phyloP scores from a whole-genome alignment of 2,113 vertebrate genomes.

The Verasper variegatus region DNA sequence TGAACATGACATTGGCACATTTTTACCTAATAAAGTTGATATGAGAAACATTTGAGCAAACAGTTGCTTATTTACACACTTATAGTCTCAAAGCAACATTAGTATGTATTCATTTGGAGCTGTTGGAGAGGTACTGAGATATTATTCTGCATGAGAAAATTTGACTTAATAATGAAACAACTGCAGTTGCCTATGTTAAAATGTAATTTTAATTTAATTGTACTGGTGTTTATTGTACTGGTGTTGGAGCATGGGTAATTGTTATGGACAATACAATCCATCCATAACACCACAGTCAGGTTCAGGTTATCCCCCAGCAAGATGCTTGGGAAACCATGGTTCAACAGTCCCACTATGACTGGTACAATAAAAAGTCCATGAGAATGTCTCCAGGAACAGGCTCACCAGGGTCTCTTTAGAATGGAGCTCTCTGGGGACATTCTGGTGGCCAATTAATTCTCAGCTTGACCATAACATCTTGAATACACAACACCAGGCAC shows the following conservation, averaged over 20 bases:
- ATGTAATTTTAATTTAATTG: no score
- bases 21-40: no score
- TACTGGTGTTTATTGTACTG: no score
- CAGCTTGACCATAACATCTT: not conserved
- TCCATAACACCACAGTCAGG: not conserved
- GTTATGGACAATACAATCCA: not conserved
- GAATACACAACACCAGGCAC: not conserved
- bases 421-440: not conserved
- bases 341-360: not conserved
- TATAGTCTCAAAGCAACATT: no score
- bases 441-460: not conserved
- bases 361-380: not conserved
- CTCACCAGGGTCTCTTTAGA: not conserved
- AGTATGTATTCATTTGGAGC: no score
- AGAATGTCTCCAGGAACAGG: not conserved
- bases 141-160: not conserved
- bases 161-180: no score
- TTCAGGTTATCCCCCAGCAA: not conserved
- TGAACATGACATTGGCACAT: no score
- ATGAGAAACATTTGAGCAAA: no score
- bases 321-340: not conserved
- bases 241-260: no score
- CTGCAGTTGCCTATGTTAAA: no score
- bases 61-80: no score
- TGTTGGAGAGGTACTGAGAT: not conserved